These are phyloP conservation scores for Radopholus similis DNA, from an alignment of 1,140 invertebrate genomes.

Conservation along the genomic window DNA sequence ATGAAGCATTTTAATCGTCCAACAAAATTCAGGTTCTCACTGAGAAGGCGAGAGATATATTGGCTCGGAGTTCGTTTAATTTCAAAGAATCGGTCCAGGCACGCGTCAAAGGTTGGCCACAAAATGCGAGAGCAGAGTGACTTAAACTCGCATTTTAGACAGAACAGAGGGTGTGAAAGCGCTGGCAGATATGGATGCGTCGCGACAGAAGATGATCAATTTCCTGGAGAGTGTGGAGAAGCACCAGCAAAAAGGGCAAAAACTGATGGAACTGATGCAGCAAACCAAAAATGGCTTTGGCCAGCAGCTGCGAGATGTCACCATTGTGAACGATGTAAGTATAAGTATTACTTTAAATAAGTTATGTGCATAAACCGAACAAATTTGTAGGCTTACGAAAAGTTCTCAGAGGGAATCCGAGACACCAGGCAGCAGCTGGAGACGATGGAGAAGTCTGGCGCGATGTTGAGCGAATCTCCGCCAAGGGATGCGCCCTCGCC, in stretches of 20 bases:
- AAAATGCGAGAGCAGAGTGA: background rate
- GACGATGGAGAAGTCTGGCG: conserved; percentile 26
- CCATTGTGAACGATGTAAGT: conserved; percentile 47
- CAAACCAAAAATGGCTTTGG: conserved; percentile 32
- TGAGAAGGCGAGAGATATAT: conserved; percentile 36
- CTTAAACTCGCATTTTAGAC: conserved; percentile 19
- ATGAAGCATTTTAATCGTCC: background rate
- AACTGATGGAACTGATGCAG: conserved; percentile 40
- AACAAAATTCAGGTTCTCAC: conserved; percentile 19
- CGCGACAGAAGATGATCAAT: conserved; percentile 27
- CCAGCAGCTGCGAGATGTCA: conserved; percentile 46
- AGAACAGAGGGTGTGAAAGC: conserved; percentile 31
- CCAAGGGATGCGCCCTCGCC: conserved; percentile 49
- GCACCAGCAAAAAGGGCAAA: conserved; percentile 16
- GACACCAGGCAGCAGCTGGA: conserved; percentile 30
- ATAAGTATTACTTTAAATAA: background rate
- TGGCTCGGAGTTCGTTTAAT: conserved; percentile 37
- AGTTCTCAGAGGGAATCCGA: conserved; percentile 36
- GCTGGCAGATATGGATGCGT: conserved; percentile 34
- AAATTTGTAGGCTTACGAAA: conserved; percentile 41
- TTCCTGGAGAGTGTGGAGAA: conserved; percentile 26
- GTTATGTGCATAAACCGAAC: conserved; percentile 14
- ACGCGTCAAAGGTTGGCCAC: conserved; percentile 27
- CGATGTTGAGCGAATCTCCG: conserved; percentile 30
- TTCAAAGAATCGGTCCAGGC: conserved; percentile 30